Conservation (phyloP, 1,140 invertebrate species). For the Drosophila subpulchrella region DNA sequence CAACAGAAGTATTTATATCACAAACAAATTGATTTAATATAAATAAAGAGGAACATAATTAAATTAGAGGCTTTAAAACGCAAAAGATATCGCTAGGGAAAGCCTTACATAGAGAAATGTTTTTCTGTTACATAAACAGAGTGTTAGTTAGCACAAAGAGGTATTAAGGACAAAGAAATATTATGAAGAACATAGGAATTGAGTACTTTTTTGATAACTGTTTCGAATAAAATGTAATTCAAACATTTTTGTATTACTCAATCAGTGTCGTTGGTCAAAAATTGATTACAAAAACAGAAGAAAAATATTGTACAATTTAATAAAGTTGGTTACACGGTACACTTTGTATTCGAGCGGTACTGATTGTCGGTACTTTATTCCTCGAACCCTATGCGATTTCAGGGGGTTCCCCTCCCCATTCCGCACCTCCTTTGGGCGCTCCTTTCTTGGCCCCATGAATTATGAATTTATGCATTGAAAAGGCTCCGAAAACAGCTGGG, state of each 20-base stretch:
- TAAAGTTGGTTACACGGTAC: background rate
- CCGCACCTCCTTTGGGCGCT: background rate
- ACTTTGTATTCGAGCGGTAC: background rate
- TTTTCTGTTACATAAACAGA: too few relatives aligned
- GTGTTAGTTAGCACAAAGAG: too few relatives aligned
- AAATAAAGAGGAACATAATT: background rate
- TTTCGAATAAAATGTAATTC: too few relatives aligned
- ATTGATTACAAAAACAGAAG: too few relatives aligned
- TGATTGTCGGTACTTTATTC: background rate
- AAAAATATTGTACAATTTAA: too few relatives aligned
- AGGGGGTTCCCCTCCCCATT: constrained; percentile 1
- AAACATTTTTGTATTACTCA: too few relatives aligned
- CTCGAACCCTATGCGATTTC: constrained; percentile 14
- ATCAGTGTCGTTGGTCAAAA: too few relatives aligned
- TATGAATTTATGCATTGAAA: constrained; percentile 82
- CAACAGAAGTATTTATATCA: background rate
- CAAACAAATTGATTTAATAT: background rate
- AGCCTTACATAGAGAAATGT: too few relatives aligned
- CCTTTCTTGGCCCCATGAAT: constrained; percentile 60
- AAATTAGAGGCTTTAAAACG: background rate
- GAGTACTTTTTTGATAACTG: too few relatives aligned
- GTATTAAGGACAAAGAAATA: too few relatives aligned
- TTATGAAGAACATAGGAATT: too few relatives aligned
- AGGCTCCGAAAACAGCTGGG: constrained; percentile 52
- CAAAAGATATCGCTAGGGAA: too few relatives aligned